These are phyloP conservation scores for Macropodus opercularis DNA, from an alignment of 2,797 vertebrate species.

Conservation along the genomic window DNA sequence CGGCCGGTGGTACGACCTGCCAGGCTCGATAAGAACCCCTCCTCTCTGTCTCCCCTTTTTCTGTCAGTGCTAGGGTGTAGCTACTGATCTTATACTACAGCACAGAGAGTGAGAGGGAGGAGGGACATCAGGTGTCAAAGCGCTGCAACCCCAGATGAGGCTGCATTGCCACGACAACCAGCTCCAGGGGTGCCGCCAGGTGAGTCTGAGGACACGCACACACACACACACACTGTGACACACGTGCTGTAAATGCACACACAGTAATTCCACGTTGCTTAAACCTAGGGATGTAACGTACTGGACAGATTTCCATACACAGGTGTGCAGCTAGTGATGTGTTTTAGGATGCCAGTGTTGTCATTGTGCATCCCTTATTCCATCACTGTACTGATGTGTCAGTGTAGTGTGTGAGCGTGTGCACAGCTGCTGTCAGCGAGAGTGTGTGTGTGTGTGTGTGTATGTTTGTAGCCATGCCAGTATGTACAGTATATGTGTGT, in stretches of 20 bases:
- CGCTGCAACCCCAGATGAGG: constrained; percentile 70
- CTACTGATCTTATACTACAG: constrained; percentile 76
- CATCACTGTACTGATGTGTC: neutral
- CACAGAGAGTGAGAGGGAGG: constrained; percentile 64
- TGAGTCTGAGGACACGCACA: constrained; percentile 72
- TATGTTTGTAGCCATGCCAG: constrained; percentile 19
- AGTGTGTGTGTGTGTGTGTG: constrained; percentile 12
- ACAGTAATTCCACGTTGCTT: constrained; percentile 24
- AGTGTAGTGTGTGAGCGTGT: constrained; percentile 14
- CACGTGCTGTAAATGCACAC: constrained; percentile 22
- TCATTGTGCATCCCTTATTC: constrained; percentile 31
- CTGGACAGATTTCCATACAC: constrained; percentile 24
- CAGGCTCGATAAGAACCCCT: constrained; percentile 80
- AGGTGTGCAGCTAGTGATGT: constrained; percentile 48
- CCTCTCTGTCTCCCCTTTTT: constrained; percentile 76
- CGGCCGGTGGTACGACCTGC: constrained; percentile 65
- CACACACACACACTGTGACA: constrained; percentile 35
- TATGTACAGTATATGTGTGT: constrained; percentile 58
- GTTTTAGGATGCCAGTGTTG: constrained; percentile 39
- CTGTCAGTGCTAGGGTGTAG: constrained; percentile 82
- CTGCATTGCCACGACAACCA: constrained; percentile 74
- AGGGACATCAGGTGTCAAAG: constrained; percentile 77
- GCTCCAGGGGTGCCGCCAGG: constrained; percentile 70
- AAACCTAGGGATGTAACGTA: constrained; percentile 15
- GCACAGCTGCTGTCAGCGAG: constrained; percentile 6